A percentile compares a stretch with the other conserved stretches of the same genome.
phyloP scores from a whole-genome alignment of 2,113 vertebrate species.

The Burhinus oedicnemus region DNA sequence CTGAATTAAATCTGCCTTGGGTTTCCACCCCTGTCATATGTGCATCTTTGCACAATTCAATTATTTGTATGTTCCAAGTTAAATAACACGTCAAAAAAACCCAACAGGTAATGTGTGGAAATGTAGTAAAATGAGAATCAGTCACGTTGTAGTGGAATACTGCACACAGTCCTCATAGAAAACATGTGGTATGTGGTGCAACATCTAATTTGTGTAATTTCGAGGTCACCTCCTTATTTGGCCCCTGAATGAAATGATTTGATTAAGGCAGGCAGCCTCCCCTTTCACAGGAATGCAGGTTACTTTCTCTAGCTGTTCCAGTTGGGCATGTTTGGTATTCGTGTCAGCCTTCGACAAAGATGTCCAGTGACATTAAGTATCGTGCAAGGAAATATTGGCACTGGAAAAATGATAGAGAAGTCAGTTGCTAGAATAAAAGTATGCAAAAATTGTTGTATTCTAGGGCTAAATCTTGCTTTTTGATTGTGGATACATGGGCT shows the following conservation, averaged over 20 bases:
- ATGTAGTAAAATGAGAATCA: conserved; percentile 62
- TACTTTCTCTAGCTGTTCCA: conserved; percentile 33
- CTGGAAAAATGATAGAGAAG: not conserved
- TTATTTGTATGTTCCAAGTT: conserved; percentile 52
- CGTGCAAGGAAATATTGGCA: not conserved
- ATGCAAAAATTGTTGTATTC: not conserved
- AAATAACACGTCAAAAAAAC: conserved; percentile 23
- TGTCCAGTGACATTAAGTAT: not conserved
- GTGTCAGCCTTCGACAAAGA: not conserved
- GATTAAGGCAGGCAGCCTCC: conserved; percentile 5
- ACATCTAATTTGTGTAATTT: conserved; percentile 42
- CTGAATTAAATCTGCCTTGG: conserved; percentile 54
- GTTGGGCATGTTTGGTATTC: conserved; percentile 10
- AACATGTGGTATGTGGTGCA: not conserved
- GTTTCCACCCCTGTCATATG: not conserved
- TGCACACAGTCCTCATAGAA: conserved; percentile 54
- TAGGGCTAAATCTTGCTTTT: not conserved
- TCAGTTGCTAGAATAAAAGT: not conserved
- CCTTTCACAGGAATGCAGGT: conserved; percentile 25
- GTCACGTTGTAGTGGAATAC: conserved; percentile 57
- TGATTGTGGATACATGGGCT: accelerated
- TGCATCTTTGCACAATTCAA: conserved; percentile 12
- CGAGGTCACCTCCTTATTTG: conserved; percentile 35
- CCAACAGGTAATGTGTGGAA: not conserved
- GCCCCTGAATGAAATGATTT: conserved; percentile 10